Evolutionary conservation across 2,797 vertebrate genomes (phyloP), one percentile per base, ranked within the genome.

Genomic region (Aratinga solstitialis): DNA sequence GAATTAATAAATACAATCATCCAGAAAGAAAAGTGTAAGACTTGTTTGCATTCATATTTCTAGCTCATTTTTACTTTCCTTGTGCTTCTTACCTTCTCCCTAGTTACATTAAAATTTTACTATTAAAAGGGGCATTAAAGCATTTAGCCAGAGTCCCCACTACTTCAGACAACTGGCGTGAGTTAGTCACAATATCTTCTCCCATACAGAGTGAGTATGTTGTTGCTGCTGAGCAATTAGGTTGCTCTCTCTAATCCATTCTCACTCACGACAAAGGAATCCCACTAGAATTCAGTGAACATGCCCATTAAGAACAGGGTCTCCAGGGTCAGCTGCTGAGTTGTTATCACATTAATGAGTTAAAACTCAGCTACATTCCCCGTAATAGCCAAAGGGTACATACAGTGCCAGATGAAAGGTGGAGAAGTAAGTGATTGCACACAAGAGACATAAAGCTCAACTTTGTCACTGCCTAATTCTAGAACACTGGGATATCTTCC

Each of bases 401-500:
- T 9, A 10, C 38, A 27, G 58, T 88, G 91, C 66, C 73, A 84
- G 62, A 76, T 92, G 82, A 95, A 95, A 96, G 94, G 92, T 94
- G 66, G 58, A 93, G 66, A 69, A 90, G 48, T 80, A 94, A 92
- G 76, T 59, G 89, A 89, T 75, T 94, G 91, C 93, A 72, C 91
- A 84, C 89, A 63, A 24, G 92, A 91, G 82, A 91, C 38, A 47
- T 75, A 93, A 92, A 95, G 91, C 73, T 92, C 82, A 92, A 67
- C 76, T 96, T 93, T 86, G 85, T 96, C 91, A 90, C 56, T 96
- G 79, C 92, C 73, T 94, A 66, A 84, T 96, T 94, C 87, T 81
- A 94, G 95, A 84, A 82, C 79, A 79, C 73, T 84, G 84, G 92
- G 85, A 88, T 88, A 34, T 81, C 67, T 76, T 94, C 91, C 95